Evolutionary conservation across 2,797 vertebrate genomes (phyloP), one percentile per base, ranked within the genome.

Genomic region (Acrossocheilus fasciatus): DNA sequence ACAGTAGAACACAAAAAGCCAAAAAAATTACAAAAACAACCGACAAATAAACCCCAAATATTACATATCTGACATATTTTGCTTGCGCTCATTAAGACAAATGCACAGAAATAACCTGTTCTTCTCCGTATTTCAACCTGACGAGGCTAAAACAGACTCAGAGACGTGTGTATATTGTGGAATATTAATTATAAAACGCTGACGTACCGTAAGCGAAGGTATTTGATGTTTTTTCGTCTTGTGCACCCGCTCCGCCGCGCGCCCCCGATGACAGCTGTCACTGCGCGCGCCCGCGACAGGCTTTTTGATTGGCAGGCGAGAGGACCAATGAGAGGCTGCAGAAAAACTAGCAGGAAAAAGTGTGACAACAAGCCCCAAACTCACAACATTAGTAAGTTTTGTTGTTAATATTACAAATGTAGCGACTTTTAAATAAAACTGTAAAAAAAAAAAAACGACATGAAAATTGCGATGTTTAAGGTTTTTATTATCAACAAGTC

Each of bases 401-500:
- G 43, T 30, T 47, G 4, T 9, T 17, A 47, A 30, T 9, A n/a
- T 10, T 15, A 52, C 26, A 52, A 34, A 52, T 18, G 3, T n/a
- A 43, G 23, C 9, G 10, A 1, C 69, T 30, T 73, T 47, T 4
- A 50, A 74, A 10, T 4, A 2, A 15, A 0, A 45, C 26, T 47
- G 69, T 74, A 26, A 26, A 30, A 30, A 30, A 30, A 52, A 34
- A 50, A n/a, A 8, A 23, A 34, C 14, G 75, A 41, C 34, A 18
- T 23, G 3, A 45, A 3, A 45, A 10, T 2, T 30, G 15, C 6
- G 11, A 12, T 23, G 23, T 62, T 57, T 47, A 14, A 5, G 26
- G 17, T n/a, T 83, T 54, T 83, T 74, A 83, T 83, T 83, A 47
- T 62, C 6, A 45, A 62, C 3, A 83, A 34, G 18, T 82, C 50